These are phyloP conservation scores for Labeo rohita DNA, from an alignment of 2,113 vertebrate species.

Conservation along the genomic window DNA sequence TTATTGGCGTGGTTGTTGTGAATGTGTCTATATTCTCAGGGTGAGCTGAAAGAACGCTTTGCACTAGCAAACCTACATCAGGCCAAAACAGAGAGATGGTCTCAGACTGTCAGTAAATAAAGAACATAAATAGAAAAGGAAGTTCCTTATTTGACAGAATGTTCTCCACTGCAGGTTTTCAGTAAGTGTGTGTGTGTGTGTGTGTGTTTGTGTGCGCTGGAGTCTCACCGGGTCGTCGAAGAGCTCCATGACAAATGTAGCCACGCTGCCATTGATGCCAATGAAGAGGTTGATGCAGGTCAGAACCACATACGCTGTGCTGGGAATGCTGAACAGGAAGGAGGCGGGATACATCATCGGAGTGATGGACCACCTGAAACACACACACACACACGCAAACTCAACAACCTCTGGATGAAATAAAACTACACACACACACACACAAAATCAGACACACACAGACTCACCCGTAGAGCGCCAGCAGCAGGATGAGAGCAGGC, in stretches of 20 bases:
- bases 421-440: too few relatives aligned
- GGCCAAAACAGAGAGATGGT: neutral
- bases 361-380: conserved; percentile 91
- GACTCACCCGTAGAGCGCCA: conserved; percentile 86
- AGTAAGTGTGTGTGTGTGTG: conserved; percentile 2
- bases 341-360: conserved; percentile 98
- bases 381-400: too few relatives aligned
- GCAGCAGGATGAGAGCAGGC: conserved; percentile 89
- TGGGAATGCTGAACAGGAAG: conserved; percentile 95
- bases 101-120: neutral
- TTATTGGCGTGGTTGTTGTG: neutral
- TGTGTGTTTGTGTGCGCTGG: conserved; percentile 1
- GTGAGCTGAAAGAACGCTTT: neutral
- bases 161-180: neutral
- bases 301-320: conserved; percentile 95
- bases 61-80: neutral
- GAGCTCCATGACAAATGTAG: conserved; percentile 95
- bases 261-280: conserved; percentile 95
- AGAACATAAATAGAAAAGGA: neutral
- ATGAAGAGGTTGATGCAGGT: conserved; percentile 98
- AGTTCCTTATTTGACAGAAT: neutral
- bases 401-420: neutral
- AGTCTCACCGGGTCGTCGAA: conserved; percentile 86
- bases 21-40: neutral
- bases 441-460: too few relatives aligned